Evolutionary conservation across 2,888 invertebrate genomes (phyloP), one percentile per base, ranked within the genome.

Genomic region (Chymomyza caudatula): DNA sequence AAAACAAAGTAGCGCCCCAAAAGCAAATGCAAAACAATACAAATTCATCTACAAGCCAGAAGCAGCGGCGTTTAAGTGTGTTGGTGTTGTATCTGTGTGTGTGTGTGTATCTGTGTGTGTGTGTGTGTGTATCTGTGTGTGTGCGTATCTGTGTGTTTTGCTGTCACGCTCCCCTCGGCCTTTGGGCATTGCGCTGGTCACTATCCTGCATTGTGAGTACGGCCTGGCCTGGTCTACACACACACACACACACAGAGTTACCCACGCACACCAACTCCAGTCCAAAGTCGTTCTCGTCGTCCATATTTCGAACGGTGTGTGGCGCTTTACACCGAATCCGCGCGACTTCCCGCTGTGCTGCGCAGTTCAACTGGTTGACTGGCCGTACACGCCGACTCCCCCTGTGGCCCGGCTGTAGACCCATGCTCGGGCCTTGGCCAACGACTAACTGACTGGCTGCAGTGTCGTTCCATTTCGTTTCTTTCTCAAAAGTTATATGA

Each of bases 21-120:
- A 85, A 82, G 85, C 83, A 82, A 81, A 85, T 82, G 83, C 85
- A 85, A 82, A 85, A 85, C 81, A 82, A 85, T 85, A 81, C 85
- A 79, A 82, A 82, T 82, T 82, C 85, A 82, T 82, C 78, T 74
- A 84, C 79, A 81, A 65, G 77, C 44, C 44, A 44, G 25, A 44
- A 15, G n/a, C 44, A 15, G 44, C 4, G 11, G 1, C n/a, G 3
- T 4, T 37, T 11, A 4, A 4, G 11, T 4, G 37, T 37, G 5
- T 37, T 37, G 37, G 37, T 11, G 4, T 6, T 44, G 44, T 15
- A 15, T 44, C 44, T 15, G 15, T 25, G 25, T 25, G n/a, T 43
- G 15, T 43, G 43, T 43, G 22, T 44, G 44, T 44, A 15, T 29
- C 17, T 44, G 20, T n/a, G 57, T 47, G 20, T 25, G 55, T 23